Evolutionary conservation across 2,797 vertebrate species (phyloP).

Genomic region (Natrix natrix): DNA sequence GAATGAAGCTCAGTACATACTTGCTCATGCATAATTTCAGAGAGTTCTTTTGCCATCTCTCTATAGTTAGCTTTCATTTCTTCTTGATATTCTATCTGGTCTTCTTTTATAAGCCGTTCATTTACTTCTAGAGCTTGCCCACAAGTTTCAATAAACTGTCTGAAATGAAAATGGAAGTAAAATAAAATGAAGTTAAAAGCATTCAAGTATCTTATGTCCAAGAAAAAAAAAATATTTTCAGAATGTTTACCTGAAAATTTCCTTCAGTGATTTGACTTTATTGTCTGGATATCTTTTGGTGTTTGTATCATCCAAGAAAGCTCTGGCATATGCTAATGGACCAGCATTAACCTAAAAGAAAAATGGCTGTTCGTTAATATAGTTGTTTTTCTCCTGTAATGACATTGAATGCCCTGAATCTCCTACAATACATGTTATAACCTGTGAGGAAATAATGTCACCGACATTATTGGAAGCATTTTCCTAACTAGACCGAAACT

Average conservation of each 20-base stretch:
- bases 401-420: not conserved
- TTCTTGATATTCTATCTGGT: conserved; percentile 95
- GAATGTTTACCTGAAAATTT: conserved; percentile 89
- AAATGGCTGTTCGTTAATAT: not conserved
- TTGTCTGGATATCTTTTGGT: conserved; percentile 95
- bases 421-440: not conserved
- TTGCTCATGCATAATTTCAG: conserved; percentile 93
- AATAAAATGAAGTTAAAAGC: not conserved
- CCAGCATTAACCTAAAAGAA: conserved; percentile 89
- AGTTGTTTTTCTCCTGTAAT: not conserved
- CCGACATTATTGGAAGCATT: not conserved
- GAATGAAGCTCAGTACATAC: conserved; percentile 67
- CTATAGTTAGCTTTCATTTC: conserved; percentile 96
- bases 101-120: conserved; percentile 93
- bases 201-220: not conserved
- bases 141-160: conserved; percentile 94
- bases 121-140: conserved; percentile 89
- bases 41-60: conserved; percentile 90
- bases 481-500: not conserved
- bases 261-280: conserved; percentile 95
- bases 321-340: conserved; percentile 92
- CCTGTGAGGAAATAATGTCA: not conserved
- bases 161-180: conserved; percentile 58
- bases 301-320: conserved; percentile 88
- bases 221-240: not conserved